These are phyloP conservation scores for Dichetophora obliterata DNA, from an alignment of 2,888 invertebrate species.

Conservation along the genomic window DNA sequence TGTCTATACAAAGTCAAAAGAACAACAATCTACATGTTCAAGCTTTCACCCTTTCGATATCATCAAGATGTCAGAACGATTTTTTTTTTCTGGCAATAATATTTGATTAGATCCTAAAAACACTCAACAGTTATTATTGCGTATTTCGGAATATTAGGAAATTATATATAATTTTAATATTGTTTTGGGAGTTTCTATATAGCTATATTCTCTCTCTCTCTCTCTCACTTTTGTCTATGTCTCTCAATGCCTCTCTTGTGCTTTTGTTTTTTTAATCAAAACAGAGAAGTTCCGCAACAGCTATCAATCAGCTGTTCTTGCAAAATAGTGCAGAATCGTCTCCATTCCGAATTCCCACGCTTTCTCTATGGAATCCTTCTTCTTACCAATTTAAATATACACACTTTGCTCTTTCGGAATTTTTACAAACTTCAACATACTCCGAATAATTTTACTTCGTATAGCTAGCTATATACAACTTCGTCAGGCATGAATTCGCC, in stretches of 20 bases:
- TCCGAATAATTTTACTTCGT: constrained; percentile 54
- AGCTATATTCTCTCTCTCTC: not conserved
- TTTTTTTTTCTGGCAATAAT: too few species aligned
- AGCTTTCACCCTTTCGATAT: too few species aligned
- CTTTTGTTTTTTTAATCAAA: constrained; percentile 8
- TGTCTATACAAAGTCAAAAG: too few species aligned
- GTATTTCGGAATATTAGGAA: too few species aligned
- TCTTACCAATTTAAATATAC: not conserved
- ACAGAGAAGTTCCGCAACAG: constrained; percentile 11
- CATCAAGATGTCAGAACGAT: too few species aligned
- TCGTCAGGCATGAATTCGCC: constrained; percentile 27
- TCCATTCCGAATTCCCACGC: constrained; percentile 4
- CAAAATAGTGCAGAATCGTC: constrained; percentile 8
- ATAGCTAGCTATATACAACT: constrained; percentile 28
- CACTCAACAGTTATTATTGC: too few species aligned
- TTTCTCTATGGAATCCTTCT: not conserved
- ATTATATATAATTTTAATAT: too few species aligned
- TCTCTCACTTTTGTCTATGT: not conserved
- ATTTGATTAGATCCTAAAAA: too few species aligned
- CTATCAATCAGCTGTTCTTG: constrained; percentile 41
- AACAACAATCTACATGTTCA: too few species aligned
- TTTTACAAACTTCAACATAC: constrained; percentile 26
- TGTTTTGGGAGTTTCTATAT: too few species aligned
- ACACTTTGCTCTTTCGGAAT: constrained; percentile 41
- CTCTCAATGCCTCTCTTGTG: not conserved